Evolutionary conservation across 2,888 invertebrate genomes (phyloP).

Genomic region (Drosophila formosana): DNA sequence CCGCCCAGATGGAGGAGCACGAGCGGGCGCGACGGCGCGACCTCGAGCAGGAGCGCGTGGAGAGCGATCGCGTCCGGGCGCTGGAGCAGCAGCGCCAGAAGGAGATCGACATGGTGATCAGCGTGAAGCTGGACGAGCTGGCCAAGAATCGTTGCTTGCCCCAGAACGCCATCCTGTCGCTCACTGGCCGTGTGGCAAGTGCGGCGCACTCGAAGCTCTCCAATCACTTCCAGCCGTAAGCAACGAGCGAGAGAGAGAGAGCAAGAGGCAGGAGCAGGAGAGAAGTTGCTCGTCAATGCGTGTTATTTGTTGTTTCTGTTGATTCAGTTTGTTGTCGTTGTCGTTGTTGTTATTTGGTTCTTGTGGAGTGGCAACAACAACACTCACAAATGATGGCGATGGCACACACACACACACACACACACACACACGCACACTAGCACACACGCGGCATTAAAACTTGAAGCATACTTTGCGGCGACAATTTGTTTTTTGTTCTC

Average conservation of each 20-base stretch:
- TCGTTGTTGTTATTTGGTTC: slow-evolving; percentile 18
- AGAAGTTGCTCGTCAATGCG: not conserved
- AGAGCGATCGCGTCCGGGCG: slow-evolving; percentile 5
- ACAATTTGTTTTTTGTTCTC: slow-evolving; percentile 30
- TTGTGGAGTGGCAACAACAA: slow-evolving; percentile 36
- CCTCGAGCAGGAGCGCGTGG: slow-evolving; percentile 50
- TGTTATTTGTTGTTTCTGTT: slow-evolving; percentile 27
- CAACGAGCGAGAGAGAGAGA: no score
- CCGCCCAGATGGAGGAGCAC: slow-evolving; percentile 65
- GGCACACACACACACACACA: not conserved
- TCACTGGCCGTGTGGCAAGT: slow-evolving; percentile 55
- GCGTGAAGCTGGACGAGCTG: slow-evolving; percentile 64
- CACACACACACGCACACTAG: not conserved
- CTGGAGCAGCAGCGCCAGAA: slow-evolving; percentile 53
- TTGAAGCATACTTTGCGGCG: slow-evolving; percentile 59
- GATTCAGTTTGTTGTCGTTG: slow-evolving; percentile 9
- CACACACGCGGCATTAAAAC: slow-evolving; percentile 44
- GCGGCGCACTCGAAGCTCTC: slow-evolving; percentile 36
- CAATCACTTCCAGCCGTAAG: slow-evolving; percentile 9
- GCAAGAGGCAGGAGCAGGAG: no score
- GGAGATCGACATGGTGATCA: slow-evolving; percentile 71
- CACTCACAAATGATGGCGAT: slow-evolving; percentile 8
- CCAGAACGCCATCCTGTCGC: slow-evolving; percentile 33
- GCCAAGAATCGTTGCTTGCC: slow-evolving; percentile 58
- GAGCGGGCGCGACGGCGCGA: slow-evolving; percentile 60